Conservation (phyloP, 2,888 invertebrate genomes). For the Campoplex nolae region DNA sequence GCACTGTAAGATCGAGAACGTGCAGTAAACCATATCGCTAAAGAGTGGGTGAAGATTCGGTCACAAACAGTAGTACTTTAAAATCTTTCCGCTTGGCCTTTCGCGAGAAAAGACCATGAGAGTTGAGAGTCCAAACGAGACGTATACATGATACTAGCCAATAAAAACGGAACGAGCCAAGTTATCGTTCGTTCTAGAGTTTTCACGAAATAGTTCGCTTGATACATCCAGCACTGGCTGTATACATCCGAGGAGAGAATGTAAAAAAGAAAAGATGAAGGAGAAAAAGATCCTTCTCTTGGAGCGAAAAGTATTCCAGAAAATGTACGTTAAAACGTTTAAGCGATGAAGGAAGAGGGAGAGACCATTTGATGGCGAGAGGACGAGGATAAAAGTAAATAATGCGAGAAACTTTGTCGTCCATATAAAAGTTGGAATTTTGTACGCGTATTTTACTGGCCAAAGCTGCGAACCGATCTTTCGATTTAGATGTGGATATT, state of each 20-base stretch:
- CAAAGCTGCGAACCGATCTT: not conserved
- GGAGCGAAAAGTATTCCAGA: not conserved
- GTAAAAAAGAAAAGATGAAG: not conserved
- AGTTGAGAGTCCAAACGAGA: not conserved
- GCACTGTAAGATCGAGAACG: constrained; percentile 21
- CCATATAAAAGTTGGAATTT: not conserved
- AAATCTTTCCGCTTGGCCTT: constrained; percentile 5
- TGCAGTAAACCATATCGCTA: constrained; percentile 4
- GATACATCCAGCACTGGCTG: not conserved
- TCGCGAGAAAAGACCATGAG: not conserved
- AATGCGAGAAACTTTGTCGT: constrained; percentile 13
- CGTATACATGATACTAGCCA: constrained; percentile 30
- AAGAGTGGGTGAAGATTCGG: constrained; percentile 20
- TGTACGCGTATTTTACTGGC: not conserved
- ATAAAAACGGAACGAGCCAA: constrained; percentile 53
- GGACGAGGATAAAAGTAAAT: not conserved
- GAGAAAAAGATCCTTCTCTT: not conserved
- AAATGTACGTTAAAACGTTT: constrained; percentile 13
- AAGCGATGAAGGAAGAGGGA: constrained; percentile 10
- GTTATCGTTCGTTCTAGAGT: constrained; percentile 34
- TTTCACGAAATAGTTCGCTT: constrained; percentile 2
- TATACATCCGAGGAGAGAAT: constrained; percentile 13
- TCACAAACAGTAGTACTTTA: constrained; percentile 44
- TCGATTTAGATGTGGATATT: not conserved
- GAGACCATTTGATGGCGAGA: constrained; percentile 3